These are phyloP conservation scores for Pangasius krempfi DNA, from an alignment of 2,797 vertebrate species.

Conservation along the genomic window DNA sequence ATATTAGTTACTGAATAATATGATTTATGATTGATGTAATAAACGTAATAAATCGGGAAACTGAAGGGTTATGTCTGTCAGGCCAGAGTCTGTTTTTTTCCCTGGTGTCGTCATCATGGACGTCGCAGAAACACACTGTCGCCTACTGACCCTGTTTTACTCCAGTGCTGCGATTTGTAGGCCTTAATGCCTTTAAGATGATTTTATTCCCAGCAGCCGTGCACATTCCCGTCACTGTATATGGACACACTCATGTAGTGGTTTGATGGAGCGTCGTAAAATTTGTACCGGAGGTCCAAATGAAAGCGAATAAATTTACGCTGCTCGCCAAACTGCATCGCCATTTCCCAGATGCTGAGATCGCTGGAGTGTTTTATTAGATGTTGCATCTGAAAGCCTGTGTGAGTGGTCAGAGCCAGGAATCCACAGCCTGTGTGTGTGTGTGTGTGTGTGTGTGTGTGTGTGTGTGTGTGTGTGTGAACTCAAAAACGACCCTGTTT, in stretches of 20 bases:
- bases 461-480: constrained; percentile 4
- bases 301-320: constrained; percentile 44
- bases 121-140: not conserved
- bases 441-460: constrained; percentile 24
- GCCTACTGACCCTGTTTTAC: not conserved
- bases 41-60: not conserved
- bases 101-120: not conserved
- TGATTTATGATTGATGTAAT: not conserved
- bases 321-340: constrained; percentile 35
- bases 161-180: not conserved
- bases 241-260: not conserved
- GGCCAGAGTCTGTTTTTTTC: not conserved
- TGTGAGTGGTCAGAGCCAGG: constrained; percentile 40
- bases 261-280: constrained; percentile 24
- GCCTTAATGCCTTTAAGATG: not conserved
- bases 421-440: constrained; percentile 7
- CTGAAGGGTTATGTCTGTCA: not conserved
- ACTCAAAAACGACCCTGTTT: constrained; percentile 40
- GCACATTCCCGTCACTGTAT: not conserved
- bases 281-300: not conserved
- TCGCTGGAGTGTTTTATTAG: constrained; percentile 45
- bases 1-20: not conserved
- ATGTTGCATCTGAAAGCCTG: constrained; percentile 39
- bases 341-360: constrained; percentile 43
- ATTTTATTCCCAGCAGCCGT: not conserved